Evolutionary conservation across 2,888 invertebrate species (phyloP).

Genomic region (Holacanthella duospinosa): DNA sequence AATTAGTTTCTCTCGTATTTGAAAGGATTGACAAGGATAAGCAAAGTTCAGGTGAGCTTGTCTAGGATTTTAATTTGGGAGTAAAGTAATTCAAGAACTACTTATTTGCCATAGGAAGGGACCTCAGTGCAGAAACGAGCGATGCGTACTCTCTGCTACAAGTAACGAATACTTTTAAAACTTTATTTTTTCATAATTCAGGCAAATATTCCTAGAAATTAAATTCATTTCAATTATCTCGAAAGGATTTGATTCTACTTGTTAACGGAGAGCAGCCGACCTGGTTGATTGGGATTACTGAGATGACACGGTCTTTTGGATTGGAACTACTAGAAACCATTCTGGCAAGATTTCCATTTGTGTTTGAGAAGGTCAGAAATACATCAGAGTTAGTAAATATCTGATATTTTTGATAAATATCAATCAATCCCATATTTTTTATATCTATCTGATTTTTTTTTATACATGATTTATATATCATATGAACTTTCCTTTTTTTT

Average conservation of each 20-base stretch:
- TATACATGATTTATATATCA: too few species aligned
- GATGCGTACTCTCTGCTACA: constrained; percentile 93
- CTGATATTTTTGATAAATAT: background rate
- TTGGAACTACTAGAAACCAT: constrained; percentile 89
- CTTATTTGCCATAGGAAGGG: constrained; percentile 29
- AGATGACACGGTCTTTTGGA: constrained; percentile 95
- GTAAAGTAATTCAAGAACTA: background rate
- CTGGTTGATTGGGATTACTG: constrained; percentile 91
- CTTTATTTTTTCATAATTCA: background rate
- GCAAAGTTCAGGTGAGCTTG: constrained; percentile 40
- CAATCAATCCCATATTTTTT: background rate
- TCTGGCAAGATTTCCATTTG: constrained; percentile 69
- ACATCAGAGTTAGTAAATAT: background rate
- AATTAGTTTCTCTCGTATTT: constrained; percentile 83
- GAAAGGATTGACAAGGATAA: constrained; percentile 71
- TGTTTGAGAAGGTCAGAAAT: constrained; percentile 63
- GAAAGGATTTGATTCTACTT: constrained; percentile 83
- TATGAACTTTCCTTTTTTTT: too few species aligned
- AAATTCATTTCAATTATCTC: constrained; percentile 20
- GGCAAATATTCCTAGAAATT: background rate
- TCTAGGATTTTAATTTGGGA: background rate
- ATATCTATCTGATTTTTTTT: background rate
- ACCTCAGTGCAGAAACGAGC: constrained; percentile 69
- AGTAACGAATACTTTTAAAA: constrained; percentile 47
- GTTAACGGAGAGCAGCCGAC: constrained; percentile 92